A percentile compares a stretch with the other conserved stretches of the same genome.
These are phyloP conservation scores for Aptenodytes forsteri DNA, from an alignment of 2,113 vertebrate genomes.

Conservation along the genomic window DNA sequence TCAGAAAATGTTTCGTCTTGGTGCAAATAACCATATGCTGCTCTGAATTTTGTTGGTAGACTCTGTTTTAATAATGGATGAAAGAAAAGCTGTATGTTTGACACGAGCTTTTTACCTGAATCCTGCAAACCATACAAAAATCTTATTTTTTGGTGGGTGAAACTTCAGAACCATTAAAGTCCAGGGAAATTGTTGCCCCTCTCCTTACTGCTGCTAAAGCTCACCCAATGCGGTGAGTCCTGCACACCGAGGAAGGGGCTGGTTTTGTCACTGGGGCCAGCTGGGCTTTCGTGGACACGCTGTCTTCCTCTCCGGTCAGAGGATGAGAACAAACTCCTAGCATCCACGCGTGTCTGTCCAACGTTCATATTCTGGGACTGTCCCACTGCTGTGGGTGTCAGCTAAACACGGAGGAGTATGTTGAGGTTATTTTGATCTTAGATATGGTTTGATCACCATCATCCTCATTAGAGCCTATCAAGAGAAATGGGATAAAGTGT, in stretches of 20 bases:
- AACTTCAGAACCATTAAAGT: not conserved
- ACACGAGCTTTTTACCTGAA: not conserved
- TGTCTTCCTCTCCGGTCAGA: not conserved
- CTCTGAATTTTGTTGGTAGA: conserved; percentile 27
- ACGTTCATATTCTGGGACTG: not conserved
- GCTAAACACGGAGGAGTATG: not conserved
- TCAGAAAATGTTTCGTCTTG: conserved; percentile 22
- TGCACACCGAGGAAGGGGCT: not conserved
- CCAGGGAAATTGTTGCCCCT: not conserved
- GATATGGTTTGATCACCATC: not conserved
- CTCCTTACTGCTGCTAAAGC: not conserved
- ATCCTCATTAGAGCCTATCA: not conserved
- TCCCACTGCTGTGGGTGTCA: not conserved
- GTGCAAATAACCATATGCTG: not conserved
- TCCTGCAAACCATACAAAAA: not conserved
- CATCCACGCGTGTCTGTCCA: not conserved
- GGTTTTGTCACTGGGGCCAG: not conserved
- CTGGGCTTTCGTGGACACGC: not conserved
- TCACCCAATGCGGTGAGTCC: not conserved
- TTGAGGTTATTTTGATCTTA: not conserved
- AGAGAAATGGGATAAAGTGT: not conserved
- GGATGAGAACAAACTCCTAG: accelerated
- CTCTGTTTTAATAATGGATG: conserved; percentile 9
- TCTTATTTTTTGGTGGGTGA: accelerated
- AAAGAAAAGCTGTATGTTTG: not conserved